Percentiles rank a stretch among this genome's conserved stretches.
Evolutionary conservation across 2,888 invertebrate genomes (phyloP).

Genomic region (Blomia tropicalis): DNA sequence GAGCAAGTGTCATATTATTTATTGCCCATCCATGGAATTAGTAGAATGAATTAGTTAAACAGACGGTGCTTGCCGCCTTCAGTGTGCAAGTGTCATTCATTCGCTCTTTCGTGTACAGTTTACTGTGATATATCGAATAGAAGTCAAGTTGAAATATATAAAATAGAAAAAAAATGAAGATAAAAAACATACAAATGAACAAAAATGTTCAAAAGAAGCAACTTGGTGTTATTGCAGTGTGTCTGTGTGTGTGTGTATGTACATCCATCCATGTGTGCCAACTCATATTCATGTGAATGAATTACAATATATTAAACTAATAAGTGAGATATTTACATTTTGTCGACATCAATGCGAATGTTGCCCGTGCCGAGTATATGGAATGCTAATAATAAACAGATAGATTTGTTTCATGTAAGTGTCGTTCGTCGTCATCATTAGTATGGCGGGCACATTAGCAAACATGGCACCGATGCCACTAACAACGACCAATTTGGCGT

Average conservation of each 20-base stretch:
- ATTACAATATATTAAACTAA: slow-evolving; percentile 8
- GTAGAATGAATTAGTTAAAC: slow-evolving; percentile 8
- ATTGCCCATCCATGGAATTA: background rate
- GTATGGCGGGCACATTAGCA: slow-evolving; percentile 3
- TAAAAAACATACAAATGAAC: too few relatives aligned
- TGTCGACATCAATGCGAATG: too few relatives aligned
- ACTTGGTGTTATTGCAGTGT: too few relatives aligned
- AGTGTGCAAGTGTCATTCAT: slow-evolving; percentile 14
- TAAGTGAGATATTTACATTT: slow-evolving; percentile 13
- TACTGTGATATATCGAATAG: slow-evolving; percentile 2
- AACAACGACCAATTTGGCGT: background rate
- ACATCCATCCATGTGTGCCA: too few relatives aligned
- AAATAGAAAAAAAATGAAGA: too few relatives aligned
- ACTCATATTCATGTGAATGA: slow-evolving; percentile 2
- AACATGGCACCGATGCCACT: too few relatives aligned
- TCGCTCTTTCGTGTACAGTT: too few relatives aligned
- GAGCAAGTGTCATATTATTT: background rate
- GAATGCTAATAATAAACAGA: slow-evolving; percentile 5
- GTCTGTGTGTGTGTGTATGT: too few relatives aligned
- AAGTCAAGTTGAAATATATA: too few relatives aligned
- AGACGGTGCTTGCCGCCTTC: background rate
- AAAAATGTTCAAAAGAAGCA: too few relatives aligned
- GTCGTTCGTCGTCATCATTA: background rate
- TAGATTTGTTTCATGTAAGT: slow-evolving; percentile 3
- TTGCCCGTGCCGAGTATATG: too few relatives aligned